phyloP scores from a whole-genome alignment of 2,113 vertebrate species.

The Oreocharis arfaki region DNA sequence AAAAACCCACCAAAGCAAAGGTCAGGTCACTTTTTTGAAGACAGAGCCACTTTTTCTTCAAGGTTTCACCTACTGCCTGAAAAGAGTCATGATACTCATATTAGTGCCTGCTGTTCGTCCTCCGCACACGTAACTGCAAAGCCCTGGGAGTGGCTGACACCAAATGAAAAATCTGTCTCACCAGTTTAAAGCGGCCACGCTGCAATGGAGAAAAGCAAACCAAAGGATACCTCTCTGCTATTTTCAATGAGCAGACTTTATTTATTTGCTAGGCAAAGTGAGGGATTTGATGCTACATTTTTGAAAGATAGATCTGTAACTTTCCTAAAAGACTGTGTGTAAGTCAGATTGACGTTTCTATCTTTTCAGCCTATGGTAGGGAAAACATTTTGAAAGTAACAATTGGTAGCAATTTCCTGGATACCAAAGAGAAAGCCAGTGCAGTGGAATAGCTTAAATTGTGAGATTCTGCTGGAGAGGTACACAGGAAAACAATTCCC shows the following conservation, averaged over 20 bases:
- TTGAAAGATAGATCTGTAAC: neutral
- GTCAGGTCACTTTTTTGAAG: slow-evolving; percentile 87
- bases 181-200: neutral
- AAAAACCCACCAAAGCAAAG: slow-evolving; percentile 85
- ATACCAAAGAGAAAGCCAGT: neutral
- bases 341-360: neutral
- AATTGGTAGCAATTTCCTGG: neutral
- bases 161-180: neutral
- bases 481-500: neutral
- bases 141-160: slow-evolving; percentile 2
- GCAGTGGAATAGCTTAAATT: neutral
- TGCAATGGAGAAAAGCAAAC: neutral
- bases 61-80: slow-evolving; percentile 86
- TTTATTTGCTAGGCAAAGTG: neutral
- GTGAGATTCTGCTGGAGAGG: neutral
- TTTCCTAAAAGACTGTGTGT: neutral
- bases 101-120: slow-evolving; percentile 70
- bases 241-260: neutral
- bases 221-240: neutral
- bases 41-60: slow-evolving; percentile 87
- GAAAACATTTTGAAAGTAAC: neutral
- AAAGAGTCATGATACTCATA: slow-evolving; percentile 80
- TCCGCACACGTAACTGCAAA: slow-evolving; percentile 29
- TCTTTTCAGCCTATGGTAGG: neutral
- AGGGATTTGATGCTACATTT: neutral